Conservation (phyloP, 2,888 invertebrate species). For the Agrochola lota region DNA sequence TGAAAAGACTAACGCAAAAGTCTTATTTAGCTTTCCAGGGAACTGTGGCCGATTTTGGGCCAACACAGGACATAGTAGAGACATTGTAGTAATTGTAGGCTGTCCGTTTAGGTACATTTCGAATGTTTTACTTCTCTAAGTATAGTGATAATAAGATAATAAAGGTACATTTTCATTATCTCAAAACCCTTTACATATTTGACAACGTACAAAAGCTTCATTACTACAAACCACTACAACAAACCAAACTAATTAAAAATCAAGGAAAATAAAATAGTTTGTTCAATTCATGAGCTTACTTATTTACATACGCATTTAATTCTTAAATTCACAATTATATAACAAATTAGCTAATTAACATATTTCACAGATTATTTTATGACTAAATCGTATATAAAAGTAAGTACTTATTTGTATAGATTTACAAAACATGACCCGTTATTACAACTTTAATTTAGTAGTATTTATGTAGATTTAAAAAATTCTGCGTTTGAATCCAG, state of each 20-base stretch:
- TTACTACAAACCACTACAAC: not conserved
- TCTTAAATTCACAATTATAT: not conserved
- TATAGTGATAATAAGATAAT: not conserved
- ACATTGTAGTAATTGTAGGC: not conserved
- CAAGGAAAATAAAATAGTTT: not conserved
- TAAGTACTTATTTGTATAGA: not conserved
- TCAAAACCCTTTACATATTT: not conserved
- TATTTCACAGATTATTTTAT: not conserved
- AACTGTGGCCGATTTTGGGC: not conserved
- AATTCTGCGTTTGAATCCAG: not conserved
- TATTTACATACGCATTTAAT: not conserved
- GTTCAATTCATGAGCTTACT: not conserved
- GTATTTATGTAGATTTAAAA: not conserved
- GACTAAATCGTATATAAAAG: constrained; percentile 1
- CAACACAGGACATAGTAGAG: not conserved
- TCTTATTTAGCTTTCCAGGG: not conserved
- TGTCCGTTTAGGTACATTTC: not conserved
- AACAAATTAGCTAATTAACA: not conserved
- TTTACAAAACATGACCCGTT: not conserved
- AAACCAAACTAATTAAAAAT: not conserved
- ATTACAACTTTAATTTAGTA: not conserved
- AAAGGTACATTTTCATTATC: not conserved
- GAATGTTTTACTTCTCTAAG: not conserved
- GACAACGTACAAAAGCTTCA: not conserved
- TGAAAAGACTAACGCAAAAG: not conserved